Percentiles rank a stretch among this genome's conserved stretches.
These are phyloP conservation scores for Aplochiton taeniatus DNA, from an alignment of 2,797 vertebrate species.

Conservation along the genomic window DNA sequence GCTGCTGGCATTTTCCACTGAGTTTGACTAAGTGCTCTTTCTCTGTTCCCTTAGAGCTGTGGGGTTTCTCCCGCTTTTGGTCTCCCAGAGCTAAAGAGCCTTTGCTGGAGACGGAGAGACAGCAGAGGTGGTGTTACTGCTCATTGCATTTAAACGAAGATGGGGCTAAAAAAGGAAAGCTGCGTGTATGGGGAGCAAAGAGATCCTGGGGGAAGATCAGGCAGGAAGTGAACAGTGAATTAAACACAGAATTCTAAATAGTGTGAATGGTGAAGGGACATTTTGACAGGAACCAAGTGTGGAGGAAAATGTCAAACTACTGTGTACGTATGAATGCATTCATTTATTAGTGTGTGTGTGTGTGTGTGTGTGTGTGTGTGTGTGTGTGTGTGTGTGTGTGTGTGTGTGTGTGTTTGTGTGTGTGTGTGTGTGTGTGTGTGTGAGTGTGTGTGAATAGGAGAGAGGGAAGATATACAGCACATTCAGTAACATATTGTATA, in stretches of 20 bases:
- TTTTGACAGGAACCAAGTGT: neutral
- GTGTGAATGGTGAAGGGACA: neutral
- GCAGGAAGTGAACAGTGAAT: constrained; percentile 36
- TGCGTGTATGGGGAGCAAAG: constrained; percentile 48
- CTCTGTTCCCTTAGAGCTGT: constrained; percentile 56
- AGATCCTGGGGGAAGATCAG: constrained; percentile 55
- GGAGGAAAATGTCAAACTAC: neutral
- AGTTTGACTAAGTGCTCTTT: constrained; percentile 65
- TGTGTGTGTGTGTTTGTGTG: too few species aligned
- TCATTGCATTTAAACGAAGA: constrained; percentile 62
- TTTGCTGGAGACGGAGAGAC: constrained; percentile 50
- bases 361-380: too few species aligned
- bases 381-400: too few species aligned
- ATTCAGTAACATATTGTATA: too few species aligned
- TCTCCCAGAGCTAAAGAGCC: constrained; percentile 54
- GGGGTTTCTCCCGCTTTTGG: constrained; percentile 52
- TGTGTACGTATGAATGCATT: too few species aligned
- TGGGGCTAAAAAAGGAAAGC: constrained; percentile 68
- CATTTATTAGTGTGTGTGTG: too few species aligned
- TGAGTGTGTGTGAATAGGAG: too few species aligned
- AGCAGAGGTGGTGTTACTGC: constrained; percentile 54
- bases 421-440: too few species aligned
- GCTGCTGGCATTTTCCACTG: constrained; percentile 67
- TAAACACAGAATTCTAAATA: constrained; percentile 13
- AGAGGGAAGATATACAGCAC: too few species aligned